Percentiles rank a stretch among this genome's conserved stretches.
Evolutionary conservation across 30 jellyfish, hydroid and myxozoan genomes (phyloP).

Genomic region (Nemopilema nomurai): DNA sequence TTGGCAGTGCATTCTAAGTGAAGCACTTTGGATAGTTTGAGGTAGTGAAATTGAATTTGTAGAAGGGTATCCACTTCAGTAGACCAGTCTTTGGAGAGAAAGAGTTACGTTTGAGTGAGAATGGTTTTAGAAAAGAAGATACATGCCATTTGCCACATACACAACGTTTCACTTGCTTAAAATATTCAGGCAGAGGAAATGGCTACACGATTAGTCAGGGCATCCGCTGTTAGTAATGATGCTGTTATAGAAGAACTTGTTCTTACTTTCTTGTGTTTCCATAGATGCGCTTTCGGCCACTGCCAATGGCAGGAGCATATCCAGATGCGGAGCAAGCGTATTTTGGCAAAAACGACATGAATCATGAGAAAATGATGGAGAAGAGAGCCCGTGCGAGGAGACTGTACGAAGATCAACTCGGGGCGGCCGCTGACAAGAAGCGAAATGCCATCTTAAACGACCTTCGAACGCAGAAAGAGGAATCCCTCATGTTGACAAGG

Average conservation of each 20-base stretch:
- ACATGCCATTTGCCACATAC: too few relatives aligned
- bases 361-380: conserved; percentile 64
- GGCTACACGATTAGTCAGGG: too few relatives aligned
- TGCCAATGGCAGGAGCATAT: conserved; percentile 72
- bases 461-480: conserved; percentile 69
- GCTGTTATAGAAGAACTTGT: too few relatives aligned
- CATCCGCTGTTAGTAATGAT: too few relatives aligned
- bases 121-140: too few relatives aligned
- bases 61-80: too few relatives aligned
- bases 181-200: neutral
- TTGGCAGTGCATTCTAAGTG: too few relatives aligned
- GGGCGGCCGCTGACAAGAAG: conserved; percentile 80
- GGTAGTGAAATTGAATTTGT: too few relatives aligned
- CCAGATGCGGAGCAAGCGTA: conserved; percentile 83
- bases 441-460: conserved; percentile 61
- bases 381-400: conserved; percentile 63
- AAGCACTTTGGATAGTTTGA: too few relatives aligned
- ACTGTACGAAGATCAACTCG: conserved; percentile 80
- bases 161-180: too few relatives aligned
- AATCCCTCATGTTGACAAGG: conserved; percentile 67
- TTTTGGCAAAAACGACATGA: conserved; percentile 77
- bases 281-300: conserved; percentile 65
- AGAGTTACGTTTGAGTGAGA: too few relatives aligned
- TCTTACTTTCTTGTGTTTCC: neutral
- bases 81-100: too few relatives aligned